Evolutionary conservation across 1,140 invertebrate species (phyloP), one percentile per base, ranked within the genome.

Genomic region (Achatina immaculata): DNA sequence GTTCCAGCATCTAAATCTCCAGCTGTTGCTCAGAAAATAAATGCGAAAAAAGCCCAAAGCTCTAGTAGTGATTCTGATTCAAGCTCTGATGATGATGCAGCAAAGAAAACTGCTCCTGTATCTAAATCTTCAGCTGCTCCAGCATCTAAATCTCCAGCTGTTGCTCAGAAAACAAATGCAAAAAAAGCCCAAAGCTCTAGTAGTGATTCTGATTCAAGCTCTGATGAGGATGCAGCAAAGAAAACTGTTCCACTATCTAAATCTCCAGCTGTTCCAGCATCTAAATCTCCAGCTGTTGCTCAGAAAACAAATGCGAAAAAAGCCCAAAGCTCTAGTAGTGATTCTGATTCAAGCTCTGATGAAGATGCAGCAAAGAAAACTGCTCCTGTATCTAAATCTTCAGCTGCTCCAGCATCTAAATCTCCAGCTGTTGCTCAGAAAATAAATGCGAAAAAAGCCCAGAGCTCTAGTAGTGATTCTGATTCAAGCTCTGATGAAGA

Each of bases 61-160:
- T 76, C 68, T 45, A 77, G 45, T 9, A 71, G 68, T 51, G 78
- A 82, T 36, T 73, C 79, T 73, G 82, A 80, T 43, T 83, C 81
- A 31, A 86, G 85, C 78, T 82, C 79, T 28, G 74, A 83, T 77
- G 81, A 82, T 58, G 88, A 89, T 58, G 82, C 83, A 69, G 65
- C 78, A 31, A 89, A 88, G 66, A 89, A 90, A 58, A 28, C 48
- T 24, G 38, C 68, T 62, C 68, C 78, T 11, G 82, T 71, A 36
- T 28, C 71, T 24, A 65, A 55, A 68, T 36, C 78, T 16, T 58
- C 80, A 58, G 24, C 65, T 77, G 43, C 81, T 58, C 31, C 62
- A 51, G 79, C 24, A 69, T 62, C 68, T 34, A 78, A 24, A 45
- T 78, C 73, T 66, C 72, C 38, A 73, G 65, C 62, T 58, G 71